Evolutionary conservation across 1,140 invertebrate species (phyloP).

Genomic region (Philotrypesis tridentata): DNA sequence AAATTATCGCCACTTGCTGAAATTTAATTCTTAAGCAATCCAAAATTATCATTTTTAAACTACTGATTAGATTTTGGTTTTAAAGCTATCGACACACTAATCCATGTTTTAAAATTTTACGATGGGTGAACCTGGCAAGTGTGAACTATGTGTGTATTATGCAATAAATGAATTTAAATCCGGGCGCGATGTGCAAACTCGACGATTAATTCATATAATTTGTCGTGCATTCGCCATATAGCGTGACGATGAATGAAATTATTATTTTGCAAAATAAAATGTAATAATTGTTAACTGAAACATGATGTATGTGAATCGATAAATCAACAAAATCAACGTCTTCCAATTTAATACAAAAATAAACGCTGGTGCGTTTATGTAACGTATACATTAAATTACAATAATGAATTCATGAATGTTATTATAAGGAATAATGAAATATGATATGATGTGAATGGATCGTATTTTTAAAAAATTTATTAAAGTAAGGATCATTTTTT

Average conservation of each 20-base stretch:
- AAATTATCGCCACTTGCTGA: too few species aligned
- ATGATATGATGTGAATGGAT: background rate
- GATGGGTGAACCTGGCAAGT: slow-evolving; percentile 56
- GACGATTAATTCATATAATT: slow-evolving; percentile 44
- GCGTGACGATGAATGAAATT: slow-evolving; percentile 26
- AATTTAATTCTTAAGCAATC: too few species aligned
- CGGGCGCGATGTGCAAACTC: slow-evolving; percentile 52
- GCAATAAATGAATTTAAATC: slow-evolving; percentile 67
- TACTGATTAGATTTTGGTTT: too few species aligned
- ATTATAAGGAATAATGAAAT: background rate
- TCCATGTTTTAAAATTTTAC: slow-evolving; percentile 10
- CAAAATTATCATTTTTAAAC: too few species aligned
- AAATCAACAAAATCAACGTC: slow-evolving; percentile 66
- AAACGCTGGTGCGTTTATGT: background rate
- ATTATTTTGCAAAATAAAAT: background rate
- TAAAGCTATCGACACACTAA: too few species aligned
- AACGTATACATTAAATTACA: background rate
- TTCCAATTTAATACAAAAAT: slow-evolving; percentile 61
- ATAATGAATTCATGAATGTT: background rate
- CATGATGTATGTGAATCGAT: background rate
- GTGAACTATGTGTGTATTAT: slow-evolving; percentile 71
- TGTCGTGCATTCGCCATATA: slow-evolving; percentile 39
- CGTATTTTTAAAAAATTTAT: background rate
- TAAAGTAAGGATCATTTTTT: background rate
- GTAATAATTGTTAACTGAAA: background rate